phyloP scores from a whole-genome alignment of 2,888 invertebrate species.

The Marasmarcha lunaedactyla region DNA sequence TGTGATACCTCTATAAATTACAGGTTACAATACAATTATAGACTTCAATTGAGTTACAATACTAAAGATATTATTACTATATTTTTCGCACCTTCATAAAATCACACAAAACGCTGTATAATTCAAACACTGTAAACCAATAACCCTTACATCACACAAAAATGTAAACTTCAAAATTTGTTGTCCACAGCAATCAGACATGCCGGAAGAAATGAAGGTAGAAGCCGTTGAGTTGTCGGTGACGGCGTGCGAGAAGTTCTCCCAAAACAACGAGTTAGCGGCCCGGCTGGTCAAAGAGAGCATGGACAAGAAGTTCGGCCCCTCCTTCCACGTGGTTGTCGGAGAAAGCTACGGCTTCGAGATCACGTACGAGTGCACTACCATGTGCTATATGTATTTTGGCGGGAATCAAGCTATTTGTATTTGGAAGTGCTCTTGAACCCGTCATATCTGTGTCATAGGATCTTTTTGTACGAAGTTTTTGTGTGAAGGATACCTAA shows the following conservation, averaged over 20 bases:
- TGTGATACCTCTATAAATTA: too few relatives aligned
- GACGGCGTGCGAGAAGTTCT: slow-evolving; percentile 92
- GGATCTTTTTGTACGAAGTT: background rate
- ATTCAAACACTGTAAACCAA: too few relatives aligned
- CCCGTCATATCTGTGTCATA: background rate
- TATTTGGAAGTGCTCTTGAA: slow-evolving; percentile 88
- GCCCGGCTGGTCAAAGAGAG: slow-evolving; percentile 95
- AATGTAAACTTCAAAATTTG: too few relatives aligned
- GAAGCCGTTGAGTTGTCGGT: slow-evolving; percentile 93
- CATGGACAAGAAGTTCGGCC: slow-evolving; percentile 96
- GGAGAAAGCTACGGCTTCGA: slow-evolving; percentile 97
- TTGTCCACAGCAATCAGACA: slow-evolving; percentile 83
- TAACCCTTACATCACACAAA: too few relatives aligned
- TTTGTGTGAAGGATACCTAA: background rate
- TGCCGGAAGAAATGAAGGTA: slow-evolving; percentile 91
- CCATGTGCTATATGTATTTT: slow-evolving; percentile 89
- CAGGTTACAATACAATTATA: too few relatives aligned
- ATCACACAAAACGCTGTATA: too few relatives aligned
- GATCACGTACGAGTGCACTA: slow-evolving; percentile 90
- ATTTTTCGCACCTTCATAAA: too few relatives aligned
- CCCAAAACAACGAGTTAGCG: slow-evolving; percentile 88
- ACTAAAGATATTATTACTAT: too few relatives aligned
- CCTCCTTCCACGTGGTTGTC: slow-evolving; percentile 94
- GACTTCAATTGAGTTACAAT: too few relatives aligned
- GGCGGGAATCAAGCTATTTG: slow-evolving; percentile 91